Evolutionary conservation across 2,888 invertebrate species (phyloP).

Genomic region (Drosophila borborema): DNA sequence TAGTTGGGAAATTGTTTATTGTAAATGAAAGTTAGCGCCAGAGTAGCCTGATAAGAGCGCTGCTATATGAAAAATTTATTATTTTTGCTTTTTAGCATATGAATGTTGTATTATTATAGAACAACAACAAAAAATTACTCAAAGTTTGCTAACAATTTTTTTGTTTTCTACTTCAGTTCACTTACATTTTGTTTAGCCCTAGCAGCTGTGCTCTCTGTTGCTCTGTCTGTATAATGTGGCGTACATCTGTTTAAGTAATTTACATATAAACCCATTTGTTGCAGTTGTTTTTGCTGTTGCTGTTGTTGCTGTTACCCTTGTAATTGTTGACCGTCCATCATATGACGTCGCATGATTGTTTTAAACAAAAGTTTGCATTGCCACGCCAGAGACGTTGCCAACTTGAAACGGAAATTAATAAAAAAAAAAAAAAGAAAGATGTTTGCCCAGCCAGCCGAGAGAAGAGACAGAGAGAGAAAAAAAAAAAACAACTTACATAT

Average conservation of each 20-base stretch:
- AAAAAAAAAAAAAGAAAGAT: constrained; percentile 26
- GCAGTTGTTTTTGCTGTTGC: constrained; percentile 13
- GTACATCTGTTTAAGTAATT: constrained; percentile 63
- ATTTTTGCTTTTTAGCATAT: not conserved
- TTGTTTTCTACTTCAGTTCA: constrained; percentile 13
- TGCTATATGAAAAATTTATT: not conserved
- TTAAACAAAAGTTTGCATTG: constrained; percentile 68
- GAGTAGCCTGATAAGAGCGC: not conserved
- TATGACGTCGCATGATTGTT: constrained; percentile 65
- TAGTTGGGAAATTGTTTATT: not conserved
- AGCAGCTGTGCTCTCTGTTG: constrained; percentile 3
- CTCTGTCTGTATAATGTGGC: constrained; percentile 35
- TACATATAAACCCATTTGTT: constrained; percentile 60
- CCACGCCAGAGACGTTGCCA: constrained; percentile 37
- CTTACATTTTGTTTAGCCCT: constrained; percentile 38
- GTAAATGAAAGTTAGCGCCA: not conserved
- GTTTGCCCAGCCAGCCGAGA: constrained; percentile 28
- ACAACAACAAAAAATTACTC: not conserved
- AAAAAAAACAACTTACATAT: constrained; percentile 40
- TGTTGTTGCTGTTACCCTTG: constrained; percentile 32
- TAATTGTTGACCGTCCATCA: constrained; percentile 73
- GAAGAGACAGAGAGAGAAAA: not conserved
- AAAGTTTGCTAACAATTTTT: not conserved
- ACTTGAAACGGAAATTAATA: constrained; percentile 72
- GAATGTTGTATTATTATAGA: not conserved